Conservation (phyloP, 2,888 invertebrate genomes). For the Netelia virgata region DNA sequence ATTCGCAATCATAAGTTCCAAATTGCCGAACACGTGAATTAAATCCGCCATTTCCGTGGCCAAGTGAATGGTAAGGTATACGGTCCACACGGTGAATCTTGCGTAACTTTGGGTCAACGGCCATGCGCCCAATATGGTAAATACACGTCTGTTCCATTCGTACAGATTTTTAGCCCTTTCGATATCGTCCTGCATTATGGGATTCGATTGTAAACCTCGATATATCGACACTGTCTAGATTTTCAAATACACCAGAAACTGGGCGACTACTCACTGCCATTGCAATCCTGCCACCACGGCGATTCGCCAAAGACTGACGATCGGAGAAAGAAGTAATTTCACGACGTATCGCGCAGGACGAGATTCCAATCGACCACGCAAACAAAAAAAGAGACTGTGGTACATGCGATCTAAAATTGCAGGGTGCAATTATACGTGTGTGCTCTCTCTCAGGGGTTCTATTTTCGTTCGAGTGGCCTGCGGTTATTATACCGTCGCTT, state of each 20-base stretch:
- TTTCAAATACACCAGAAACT: background rate
- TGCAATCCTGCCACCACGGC: background rate
- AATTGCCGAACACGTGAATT: constrained; percentile 18
- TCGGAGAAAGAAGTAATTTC: background rate
- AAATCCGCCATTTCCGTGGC: background rate
- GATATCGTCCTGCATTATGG: background rate
- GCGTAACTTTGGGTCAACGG: background rate
- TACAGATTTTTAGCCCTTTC: background rate
- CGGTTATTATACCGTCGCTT: background rate
- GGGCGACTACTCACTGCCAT: constrained; percentile 13
- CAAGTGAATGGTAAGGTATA: background rate
- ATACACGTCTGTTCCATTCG: background rate
- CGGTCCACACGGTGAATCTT: background rate
- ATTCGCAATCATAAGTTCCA: constrained; percentile 1
- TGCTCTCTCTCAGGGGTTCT: background rate
- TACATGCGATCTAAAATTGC: background rate
- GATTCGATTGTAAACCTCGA: background rate
- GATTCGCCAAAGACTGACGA: constrained; percentile 13
- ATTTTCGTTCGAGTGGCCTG: background rate
- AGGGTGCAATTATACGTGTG: background rate
- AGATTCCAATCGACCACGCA: background rate
- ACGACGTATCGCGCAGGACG: background rate
- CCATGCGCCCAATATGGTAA: background rate
- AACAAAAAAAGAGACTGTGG: background rate
- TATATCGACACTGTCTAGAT: background rate